Evolutionary conservation across 2,113 vertebrate genomes (phyloP).

Genomic region (Potamarius usumacintae): DNA sequence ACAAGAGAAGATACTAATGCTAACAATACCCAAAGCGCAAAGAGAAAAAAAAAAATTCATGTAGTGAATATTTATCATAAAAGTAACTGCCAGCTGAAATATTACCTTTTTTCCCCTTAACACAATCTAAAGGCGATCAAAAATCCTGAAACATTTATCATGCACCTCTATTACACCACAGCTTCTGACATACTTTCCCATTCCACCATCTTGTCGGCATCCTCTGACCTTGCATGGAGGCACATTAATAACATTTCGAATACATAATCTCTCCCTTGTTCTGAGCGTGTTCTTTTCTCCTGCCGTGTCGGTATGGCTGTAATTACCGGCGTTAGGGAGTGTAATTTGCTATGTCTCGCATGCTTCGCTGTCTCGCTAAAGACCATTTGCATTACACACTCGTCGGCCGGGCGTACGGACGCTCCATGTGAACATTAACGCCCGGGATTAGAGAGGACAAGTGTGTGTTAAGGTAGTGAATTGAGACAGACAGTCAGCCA

Average conservation of each 20-base stretch:
- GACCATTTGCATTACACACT: constrained; percentile 71
- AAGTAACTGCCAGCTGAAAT: not conserved
- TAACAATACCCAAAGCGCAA: not conserved
- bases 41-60: not conserved
- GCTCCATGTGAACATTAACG: constrained; percentile 61
- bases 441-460: constrained; percentile 71
- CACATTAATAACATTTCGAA: constrained; percentile 78
- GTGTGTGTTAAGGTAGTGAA: constrained; percentile 72
- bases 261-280: constrained; percentile 74
- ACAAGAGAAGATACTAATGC: not conserved
- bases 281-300: constrained; percentile 59
- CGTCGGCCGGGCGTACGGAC: constrained; percentile 28
- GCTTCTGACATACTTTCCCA: not conserved
- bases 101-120: not conserved
- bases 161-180: constrained; percentile 62
- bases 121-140: not conserved
- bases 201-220: constrained; percentile 56
- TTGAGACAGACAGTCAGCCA: constrained; percentile 72
- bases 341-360: constrained; percentile 69
- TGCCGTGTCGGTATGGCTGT: constrained; percentile 62
- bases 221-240: constrained; percentile 70
- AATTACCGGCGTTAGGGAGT: constrained; percentile 72
- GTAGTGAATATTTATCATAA: not conserved
- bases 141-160: constrained; percentile 42
- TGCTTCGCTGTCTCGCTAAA: constrained; percentile 68